phyloP scores from a whole-genome alignment of 2,797 vertebrate species.

The Sebastes vulpes region DNA sequence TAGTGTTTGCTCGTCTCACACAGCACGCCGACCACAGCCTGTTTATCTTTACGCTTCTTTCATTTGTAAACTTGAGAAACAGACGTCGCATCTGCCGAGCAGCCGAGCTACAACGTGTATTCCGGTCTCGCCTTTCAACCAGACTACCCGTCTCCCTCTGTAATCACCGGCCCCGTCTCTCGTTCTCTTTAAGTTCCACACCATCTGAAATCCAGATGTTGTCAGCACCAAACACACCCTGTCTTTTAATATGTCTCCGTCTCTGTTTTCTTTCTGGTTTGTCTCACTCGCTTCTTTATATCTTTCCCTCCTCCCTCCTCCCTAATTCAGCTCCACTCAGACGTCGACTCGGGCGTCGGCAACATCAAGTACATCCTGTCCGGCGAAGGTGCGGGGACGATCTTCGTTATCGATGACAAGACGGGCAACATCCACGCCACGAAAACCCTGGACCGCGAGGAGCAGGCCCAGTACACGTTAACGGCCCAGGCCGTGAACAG shows the following conservation, averaged over 20 bases:
- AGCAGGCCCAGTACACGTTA: constrained; percentile 97
- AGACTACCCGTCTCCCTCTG: neutral
- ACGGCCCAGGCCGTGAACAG: constrained; percentile 96
- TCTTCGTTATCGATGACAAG: constrained; percentile 99
- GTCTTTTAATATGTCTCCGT: neutral
- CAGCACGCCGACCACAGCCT: neutral
- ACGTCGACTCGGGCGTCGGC: constrained; percentile 94
- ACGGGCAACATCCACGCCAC: constrained; percentile 99
- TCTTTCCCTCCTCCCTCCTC: neutral
- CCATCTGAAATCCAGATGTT: constrained; percentile 4
- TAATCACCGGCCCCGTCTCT: neutral
- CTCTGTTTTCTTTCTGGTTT: neutral
- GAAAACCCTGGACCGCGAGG: constrained; percentile 97
- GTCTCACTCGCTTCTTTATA: constrained; percentile 3
- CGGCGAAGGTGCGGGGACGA: constrained; percentile 97
- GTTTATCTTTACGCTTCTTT: neutral
- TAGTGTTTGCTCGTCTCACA: constrained; percentile 4
- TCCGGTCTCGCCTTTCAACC: neutral
- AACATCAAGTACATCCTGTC: constrained; percentile 99
- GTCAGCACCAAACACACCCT: neutral
- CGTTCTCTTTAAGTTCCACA: neutral
- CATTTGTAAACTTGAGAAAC: neutral
- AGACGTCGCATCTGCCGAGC: constrained; percentile 3
- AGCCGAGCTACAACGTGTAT: neutral
- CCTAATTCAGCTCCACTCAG: constrained; percentile 93